phyloP scores from a whole-genome alignment of 2,113 vertebrate species.

The Neofelis nebulosa region DNA sequence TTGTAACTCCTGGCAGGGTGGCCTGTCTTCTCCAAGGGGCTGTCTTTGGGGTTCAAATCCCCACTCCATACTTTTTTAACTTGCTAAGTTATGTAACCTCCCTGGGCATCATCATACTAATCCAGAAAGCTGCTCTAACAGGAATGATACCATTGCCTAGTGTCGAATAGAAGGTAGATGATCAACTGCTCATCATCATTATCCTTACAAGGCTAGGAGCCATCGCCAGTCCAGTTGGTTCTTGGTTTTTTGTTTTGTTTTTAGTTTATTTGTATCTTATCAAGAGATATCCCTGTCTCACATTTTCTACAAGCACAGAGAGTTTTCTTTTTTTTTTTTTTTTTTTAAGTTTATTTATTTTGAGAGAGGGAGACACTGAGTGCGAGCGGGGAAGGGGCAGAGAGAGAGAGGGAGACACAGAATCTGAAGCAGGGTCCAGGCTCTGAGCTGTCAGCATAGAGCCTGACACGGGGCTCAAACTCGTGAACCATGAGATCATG shows the following conservation, averaged over 20 bases:
- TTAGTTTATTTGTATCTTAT: too few species aligned
- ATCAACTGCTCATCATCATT: background rate
- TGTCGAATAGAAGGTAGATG: background rate
- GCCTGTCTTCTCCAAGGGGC: background rate
- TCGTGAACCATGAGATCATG: too few species aligned
- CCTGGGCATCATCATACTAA: background rate
- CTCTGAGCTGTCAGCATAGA: too few species aligned
- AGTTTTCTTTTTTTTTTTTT: too few species aligned
- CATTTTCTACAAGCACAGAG: too few species aligned
- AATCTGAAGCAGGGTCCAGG: too few species aligned
- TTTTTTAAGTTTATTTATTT: too few species aligned
- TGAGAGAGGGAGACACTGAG: too few species aligned
- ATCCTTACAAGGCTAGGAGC: background rate
- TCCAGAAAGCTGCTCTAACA: background rate
- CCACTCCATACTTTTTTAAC: background rate
- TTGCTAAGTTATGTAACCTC: background rate
- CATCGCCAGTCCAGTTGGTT: background rate
- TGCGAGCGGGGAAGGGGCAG: too few species aligned
- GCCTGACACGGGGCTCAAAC: too few species aligned
- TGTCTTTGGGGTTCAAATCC: background rate
- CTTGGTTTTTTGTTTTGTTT: background rate
- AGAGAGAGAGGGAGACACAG: too few species aligned
- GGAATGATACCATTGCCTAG: background rate
- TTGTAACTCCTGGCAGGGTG: background rate
- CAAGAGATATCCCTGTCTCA: too few species aligned